phyloP scores from a whole-genome alignment of 92 coral and sea anemone genomes.

The Porites cylindrica region DNA sequence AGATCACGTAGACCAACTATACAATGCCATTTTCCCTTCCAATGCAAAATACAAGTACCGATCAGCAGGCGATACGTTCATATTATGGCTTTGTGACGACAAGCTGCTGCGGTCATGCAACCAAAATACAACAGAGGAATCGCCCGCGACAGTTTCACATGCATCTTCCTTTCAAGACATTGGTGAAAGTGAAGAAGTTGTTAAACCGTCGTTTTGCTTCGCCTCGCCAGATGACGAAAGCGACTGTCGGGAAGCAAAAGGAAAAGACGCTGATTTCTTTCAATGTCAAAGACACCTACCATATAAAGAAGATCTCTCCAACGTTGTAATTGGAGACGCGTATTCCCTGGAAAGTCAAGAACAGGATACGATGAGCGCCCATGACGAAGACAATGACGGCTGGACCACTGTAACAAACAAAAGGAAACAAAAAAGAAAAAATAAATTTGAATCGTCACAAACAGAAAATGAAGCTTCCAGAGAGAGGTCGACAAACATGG shows the following conservation, averaged over 20 bases:
- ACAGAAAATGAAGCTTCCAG: not conserved
- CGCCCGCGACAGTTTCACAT: not conserved
- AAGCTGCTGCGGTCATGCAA: not conserved
- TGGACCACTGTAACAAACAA: not conserved
- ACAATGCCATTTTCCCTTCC: constrained; percentile 1
- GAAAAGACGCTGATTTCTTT: constrained; percentile 34
- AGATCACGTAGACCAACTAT: constrained; percentile 42
- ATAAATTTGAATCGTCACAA: not conserved
- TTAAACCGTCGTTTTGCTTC: not conserved
- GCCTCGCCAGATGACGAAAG: not conserved
- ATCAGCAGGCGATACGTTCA: not conserved
- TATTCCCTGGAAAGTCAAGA: not conserved
- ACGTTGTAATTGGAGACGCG: not conserved
- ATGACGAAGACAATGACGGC: not conserved
- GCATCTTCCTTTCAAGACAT: not conserved
- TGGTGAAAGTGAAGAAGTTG: not conserved
- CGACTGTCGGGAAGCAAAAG: not conserved
- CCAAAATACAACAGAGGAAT: not conserved
- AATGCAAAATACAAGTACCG: not conserved
- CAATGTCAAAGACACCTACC: constrained; percentile 44
- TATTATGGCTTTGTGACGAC: constrained; percentile 23
- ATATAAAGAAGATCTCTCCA: constrained; percentile 41
- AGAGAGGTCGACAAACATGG: not conserved
- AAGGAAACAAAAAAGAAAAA: not conserved
- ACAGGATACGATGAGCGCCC: not conserved